Base-by-base conservation (phyloP, 2,797 vertebrate species). In the Taeniopygia guttata region DNA sequence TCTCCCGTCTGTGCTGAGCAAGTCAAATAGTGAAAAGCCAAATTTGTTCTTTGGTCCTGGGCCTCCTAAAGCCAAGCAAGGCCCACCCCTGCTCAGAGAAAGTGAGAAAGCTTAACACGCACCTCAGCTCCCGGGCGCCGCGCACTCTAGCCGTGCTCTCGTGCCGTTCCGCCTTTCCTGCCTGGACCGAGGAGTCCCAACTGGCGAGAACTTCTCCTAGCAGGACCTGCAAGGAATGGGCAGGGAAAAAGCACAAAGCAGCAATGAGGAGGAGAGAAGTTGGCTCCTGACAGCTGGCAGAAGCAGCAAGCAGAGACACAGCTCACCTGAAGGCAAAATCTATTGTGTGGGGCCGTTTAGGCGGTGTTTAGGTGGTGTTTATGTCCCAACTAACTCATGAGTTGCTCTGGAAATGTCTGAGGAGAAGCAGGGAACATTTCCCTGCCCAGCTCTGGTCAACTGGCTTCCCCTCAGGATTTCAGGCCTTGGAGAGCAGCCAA, bases 151-250 rank as follows among this genome's bases (percentile, higher is more conserved):
- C n/a, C n/a, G n/a, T n/a, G n/a, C n/a, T n/a, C n/a, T n/a, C n/a
- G n/a, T n/a, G n/a, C n/a, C n/a, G 2, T 32, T 55, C 40, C 0
- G 1, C 21, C 9, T 38, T 10, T 60, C 22, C 13, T 4, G 2
- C 48, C 27, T 8, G 22, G 40, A 12, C 48, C 7, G 9, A 38
- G 15, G 27, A 38, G 18, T 60, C 21, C 56, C 14, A 56, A 21
- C 2, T 3, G 22, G 17, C 46, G 45, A 3, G 22, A 26, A 36
- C 8, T 38, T 45, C 26, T 82, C 14, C 38, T 14, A 2, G 4
- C 2, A 9, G 27, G 7, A 6, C 56, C 79, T 82, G 56, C 21
- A 26, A 30, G 75, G 64, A 51, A 75, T 3, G n/a, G n/a, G n/a
- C n/a, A n/a, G n/a, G n/a, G n/a, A n/a, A n/a, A n/a, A n/a, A n/a